A percentile compares a stretch with the other conserved stretches of the same genome.
These are phyloP conservation scores for Leptinotarsa haldemani DNA, from an alignment of 2,888 invertebrate species.

Conservation along the genomic window DNA sequence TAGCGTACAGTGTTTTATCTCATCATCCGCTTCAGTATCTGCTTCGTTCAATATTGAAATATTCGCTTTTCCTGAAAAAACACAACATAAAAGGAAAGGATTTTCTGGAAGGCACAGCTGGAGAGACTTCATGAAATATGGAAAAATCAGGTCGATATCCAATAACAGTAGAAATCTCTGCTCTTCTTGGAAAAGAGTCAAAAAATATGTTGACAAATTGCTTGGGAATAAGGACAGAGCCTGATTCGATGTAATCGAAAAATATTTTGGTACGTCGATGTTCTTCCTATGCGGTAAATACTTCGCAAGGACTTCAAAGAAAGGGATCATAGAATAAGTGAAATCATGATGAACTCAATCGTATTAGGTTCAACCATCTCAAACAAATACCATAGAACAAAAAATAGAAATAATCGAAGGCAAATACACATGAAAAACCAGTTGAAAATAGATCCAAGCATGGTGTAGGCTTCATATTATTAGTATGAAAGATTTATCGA, in stretches of 20 bases:
- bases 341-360: too few species aligned
- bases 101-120: slow-evolving; percentile 6
- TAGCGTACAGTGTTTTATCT: not conserved
- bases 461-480: too few species aligned
- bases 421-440: too few species aligned
- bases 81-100: slow-evolving; percentile 6
- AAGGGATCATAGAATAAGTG: too few species aligned
- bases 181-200: not conserved
- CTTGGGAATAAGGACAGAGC: not conserved
- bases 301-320: too few species aligned
- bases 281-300: too few species aligned
- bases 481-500: too few species aligned
- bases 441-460: too few species aligned
- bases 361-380: too few species aligned
- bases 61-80: not conserved
- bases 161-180: not conserved
- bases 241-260: not conserved
- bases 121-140: slow-evolving; percentile 14
- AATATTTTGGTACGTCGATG: slow-evolving; percentile 2
- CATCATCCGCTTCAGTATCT: slow-evolving; percentile 7
- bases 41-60: not conserved
- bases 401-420: too few species aligned
- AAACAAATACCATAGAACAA: too few species aligned
- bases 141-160: slow-evolving; percentile 18
- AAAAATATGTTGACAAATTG: slow-evolving; percentile 15